A percentile compares a stretch with the other conserved stretches of the same genome.
Conservation (phyloP, 2,113 vertebrate species). For the Dromiciops gliroides region DNA sequence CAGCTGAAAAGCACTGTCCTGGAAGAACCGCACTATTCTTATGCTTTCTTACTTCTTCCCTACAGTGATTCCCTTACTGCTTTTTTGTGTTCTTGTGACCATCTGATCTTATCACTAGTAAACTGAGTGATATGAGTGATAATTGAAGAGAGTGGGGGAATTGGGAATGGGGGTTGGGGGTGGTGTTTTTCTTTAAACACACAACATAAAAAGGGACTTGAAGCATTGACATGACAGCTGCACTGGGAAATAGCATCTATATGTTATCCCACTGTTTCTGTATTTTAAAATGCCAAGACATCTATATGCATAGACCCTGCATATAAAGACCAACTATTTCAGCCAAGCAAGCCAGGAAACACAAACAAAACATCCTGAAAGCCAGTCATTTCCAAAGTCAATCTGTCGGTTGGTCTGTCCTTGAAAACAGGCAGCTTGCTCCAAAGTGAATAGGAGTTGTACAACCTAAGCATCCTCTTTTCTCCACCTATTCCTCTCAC, state of each 20-base stretch:
- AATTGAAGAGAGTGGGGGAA: not conserved
- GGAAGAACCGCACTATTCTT: not conserved
- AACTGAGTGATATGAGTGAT: not conserved
- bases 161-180: not conserved
- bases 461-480: not conserved
- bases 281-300: too few species aligned
- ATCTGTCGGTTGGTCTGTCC: not conserved
- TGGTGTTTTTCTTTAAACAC: not conserved
- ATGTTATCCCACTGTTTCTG: not conserved
- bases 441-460: not conserved
- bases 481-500: accelerated
- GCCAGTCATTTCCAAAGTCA: accelerated
- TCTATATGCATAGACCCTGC: not conserved
- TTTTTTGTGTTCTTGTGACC: not conserved
- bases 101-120: not conserved
- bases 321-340: not conserved
- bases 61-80: not conserved
- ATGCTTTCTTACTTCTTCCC: not conserved
- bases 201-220: not conserved
- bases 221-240: not conserved
- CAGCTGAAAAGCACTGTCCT: not conserved
- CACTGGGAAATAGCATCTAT: not conserved
- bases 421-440: not conserved
- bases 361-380: not conserved
- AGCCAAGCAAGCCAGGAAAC: not conserved